phyloP scores from a whole-genome alignment of 2,888 invertebrate genomes.

The Acanthoscelides obtectus region DNA sequence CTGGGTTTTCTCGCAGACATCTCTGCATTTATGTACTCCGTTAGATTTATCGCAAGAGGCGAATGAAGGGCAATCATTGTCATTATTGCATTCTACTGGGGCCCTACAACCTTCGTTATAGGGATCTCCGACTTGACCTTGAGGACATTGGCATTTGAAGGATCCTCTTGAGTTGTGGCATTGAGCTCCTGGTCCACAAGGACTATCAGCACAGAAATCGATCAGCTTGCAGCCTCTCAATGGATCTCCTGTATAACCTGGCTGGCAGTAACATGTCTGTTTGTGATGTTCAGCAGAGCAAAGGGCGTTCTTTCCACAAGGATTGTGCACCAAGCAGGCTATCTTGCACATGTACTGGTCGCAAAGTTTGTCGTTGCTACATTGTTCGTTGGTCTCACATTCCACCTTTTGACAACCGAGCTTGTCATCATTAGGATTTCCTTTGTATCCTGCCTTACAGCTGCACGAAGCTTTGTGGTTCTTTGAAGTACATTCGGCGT shows the following conservation, averaged over 20 bases:
- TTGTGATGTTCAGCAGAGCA: slow-evolving; percentile 80
- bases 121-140: slow-evolving; percentile 78
- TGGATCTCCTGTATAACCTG: slow-evolving; percentile 81
- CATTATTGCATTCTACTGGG: slow-evolving; percentile 74
- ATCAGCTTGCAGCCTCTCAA: slow-evolving; percentile 65
- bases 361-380: slow-evolving; percentile 78
- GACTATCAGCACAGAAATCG: slow-evolving; percentile 72
- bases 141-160: slow-evolving; percentile 74
- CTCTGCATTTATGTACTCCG: slow-evolving; percentile 74
- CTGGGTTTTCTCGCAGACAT: slow-evolving; percentile 70
- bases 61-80: slow-evolving; percentile 75
- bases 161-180: slow-evolving; percentile 78
- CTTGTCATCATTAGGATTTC: slow-evolving; percentile 66
- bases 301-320: slow-evolving; percentile 79
- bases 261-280: slow-evolving; percentile 79
- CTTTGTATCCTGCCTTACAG: slow-evolving; percentile 75
- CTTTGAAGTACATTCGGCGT: slow-evolving; percentile 71
- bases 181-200: slow-evolving; percentile 74
- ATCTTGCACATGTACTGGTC: slow-evolving; percentile 80
- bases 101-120: slow-evolving; percentile 77
- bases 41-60: slow-evolving; percentile 71
- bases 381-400: slow-evolving; percentile 67
- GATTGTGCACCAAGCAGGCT: slow-evolving; percentile 76
- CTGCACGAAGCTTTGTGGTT: slow-evolving; percentile 71
- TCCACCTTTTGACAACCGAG: slow-evolving; percentile 77